Percentiles rank a stretch among this genome's conserved stretches.
Conservation (phyloP, 1,140 invertebrate species). For the Heliconius eleuchia region DNA sequence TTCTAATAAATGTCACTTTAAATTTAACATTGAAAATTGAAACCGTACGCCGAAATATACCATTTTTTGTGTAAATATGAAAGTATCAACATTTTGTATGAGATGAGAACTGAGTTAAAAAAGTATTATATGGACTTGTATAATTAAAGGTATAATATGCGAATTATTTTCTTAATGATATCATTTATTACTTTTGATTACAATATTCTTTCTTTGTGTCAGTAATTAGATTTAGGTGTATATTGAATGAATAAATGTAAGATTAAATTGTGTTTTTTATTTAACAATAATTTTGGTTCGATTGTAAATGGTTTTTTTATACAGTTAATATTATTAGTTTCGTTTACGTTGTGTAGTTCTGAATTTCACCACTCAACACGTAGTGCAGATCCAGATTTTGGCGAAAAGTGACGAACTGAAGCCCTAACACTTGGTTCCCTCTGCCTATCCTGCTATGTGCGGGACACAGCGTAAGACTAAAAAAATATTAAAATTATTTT, state of each 20-base stretch:
- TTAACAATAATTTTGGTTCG: slow-evolving; percentile 4
- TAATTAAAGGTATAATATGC: slow-evolving; percentile 45
- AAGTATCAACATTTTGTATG: slow-evolving; percentile 27
- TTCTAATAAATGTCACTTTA: background rate
- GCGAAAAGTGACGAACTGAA: no score
- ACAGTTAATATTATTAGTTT: no score
- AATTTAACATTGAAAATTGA: background rate
- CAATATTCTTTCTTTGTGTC: slow-evolving; percentile 61
- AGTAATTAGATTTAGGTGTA: slow-evolving; percentile 73
- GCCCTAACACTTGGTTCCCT: no score
- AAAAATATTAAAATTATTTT: no score
- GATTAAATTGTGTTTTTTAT: slow-evolving; percentile 46
- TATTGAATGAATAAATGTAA: slow-evolving; percentile 73
- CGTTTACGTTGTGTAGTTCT: no score
- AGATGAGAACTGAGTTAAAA: slow-evolving; percentile 20
- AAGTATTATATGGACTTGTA: slow-evolving; percentile 41
- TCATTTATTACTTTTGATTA: slow-evolving; percentile 50
- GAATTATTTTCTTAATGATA: slow-evolving; percentile 49
- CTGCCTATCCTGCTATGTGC: no score
- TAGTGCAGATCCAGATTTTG: no score
- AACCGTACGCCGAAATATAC: slow-evolving; percentile 18
- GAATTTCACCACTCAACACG: no score
- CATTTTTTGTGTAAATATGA: slow-evolving; percentile 31
- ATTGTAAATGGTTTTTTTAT: no score
- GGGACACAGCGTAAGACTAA: no score